Conservation (phyloP, 2,888 invertebrate species). For the Chaitophorus viminalis region DNA sequence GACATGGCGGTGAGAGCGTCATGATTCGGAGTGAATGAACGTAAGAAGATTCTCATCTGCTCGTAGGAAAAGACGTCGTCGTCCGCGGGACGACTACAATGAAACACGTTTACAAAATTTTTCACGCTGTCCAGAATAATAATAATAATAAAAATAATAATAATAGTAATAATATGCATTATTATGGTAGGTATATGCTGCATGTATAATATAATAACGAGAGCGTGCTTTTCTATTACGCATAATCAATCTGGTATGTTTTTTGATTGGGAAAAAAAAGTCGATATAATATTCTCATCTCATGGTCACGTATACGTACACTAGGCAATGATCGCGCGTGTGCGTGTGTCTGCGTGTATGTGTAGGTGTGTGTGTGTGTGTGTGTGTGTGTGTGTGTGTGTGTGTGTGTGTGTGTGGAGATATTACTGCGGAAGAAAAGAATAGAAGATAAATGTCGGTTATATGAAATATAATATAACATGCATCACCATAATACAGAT, state of each 20-base stretch:
- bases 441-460: background rate
- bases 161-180: conserved; percentile 51
- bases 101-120: conserved; percentile 61
- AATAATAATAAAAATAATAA: conserved; percentile 40
- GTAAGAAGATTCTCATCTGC: conserved; percentile 43
- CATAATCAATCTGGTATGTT: conserved; percentile 58
- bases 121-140: conserved; percentile 56
- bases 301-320: conserved; percentile 45
- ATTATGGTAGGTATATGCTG: conserved; percentile 24
- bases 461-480: background rate
- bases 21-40: conserved; percentile 43
- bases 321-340: background rate
- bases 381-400: background rate
- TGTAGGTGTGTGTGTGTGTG: background rate
- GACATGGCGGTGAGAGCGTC: background rate
- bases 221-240: conserved; percentile 60
- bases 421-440: background rate
- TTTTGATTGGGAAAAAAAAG: conserved; percentile 45
- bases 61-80: background rate
- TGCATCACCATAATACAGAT: background rate
- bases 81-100: conserved; percentile 48
- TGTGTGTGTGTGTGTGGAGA: background rate
- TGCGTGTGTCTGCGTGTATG: background rate
- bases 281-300: conserved; percentile 52
- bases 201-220: conserved; percentile 44